Evolutionary conservation across 2,797 vertebrate species (phyloP).

Genomic region (Darevskia nairensis): DNA sequence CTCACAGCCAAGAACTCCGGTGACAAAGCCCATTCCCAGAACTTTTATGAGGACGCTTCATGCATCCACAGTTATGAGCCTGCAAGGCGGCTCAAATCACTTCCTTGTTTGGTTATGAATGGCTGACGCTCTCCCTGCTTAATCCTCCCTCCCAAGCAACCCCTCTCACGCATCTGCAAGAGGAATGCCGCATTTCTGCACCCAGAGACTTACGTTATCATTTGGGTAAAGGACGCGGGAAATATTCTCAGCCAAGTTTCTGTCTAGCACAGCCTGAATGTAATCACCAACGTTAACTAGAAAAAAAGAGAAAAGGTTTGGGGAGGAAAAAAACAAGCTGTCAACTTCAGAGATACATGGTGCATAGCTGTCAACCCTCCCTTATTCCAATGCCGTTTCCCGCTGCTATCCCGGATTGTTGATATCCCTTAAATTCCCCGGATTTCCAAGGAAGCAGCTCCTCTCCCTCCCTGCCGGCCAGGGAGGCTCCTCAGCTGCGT

Average conservation of each 20-base stretch:
- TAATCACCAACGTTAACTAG: slow-evolving; percentile 96
- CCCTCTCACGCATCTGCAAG: background rate
- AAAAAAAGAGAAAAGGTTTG: slow-evolving; percentile 18
- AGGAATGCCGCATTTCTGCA: background rate
- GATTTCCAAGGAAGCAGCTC: no score
- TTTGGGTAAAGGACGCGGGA: slow-evolving; percentile 95
- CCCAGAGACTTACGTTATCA: slow-evolving; percentile 85
- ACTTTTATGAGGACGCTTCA: background rate
- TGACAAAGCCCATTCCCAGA: background rate
- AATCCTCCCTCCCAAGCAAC: no score
- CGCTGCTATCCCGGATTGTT: no score
- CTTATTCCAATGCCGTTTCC: no score
- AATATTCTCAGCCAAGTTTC: slow-evolving; percentile 96
- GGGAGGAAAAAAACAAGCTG: background rate
- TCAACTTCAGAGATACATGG: no score
- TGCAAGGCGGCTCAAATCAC: background rate
- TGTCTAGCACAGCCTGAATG: slow-evolving; percentile 94
- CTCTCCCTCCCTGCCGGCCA: no score
- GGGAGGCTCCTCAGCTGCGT: no score
- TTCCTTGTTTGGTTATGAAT: slow-evolving; percentile 9
- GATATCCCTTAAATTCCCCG: no score
- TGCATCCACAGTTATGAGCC: background rate
- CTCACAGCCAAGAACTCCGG: background rate
- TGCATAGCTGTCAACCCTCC: no score
- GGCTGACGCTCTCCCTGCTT: background rate